These are phyloP conservation scores for human DNA, from an alignment of 2,113 vertebrate species.

Conservation along the genomic window GRCh38 chr2:174673001-174673500, in stretches of 20 bases:
- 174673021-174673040: neutral
- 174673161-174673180: neutral
- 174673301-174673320: neutral
- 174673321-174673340: neutral
- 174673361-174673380: neutral
- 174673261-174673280: neutral
- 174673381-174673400: neutral
- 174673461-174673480: neutral
- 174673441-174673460: neutral
- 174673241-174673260: neutral
- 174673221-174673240: neutral
- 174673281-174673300: neutral
- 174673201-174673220: neutral
- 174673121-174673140: neutral
- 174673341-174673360: neutral
- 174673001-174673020: neutral
- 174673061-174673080: neutral
- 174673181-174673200: neutral
- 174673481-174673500: fast-evolving
- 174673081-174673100: neutral
- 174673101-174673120: neutral
- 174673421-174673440: neutral
- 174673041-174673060: neutral
- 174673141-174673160: neutral
- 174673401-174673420: neutral